Conservation (phyloP, 2,113 vertebrate genomes). For the Sarotherodon lohbergeri region DNA sequence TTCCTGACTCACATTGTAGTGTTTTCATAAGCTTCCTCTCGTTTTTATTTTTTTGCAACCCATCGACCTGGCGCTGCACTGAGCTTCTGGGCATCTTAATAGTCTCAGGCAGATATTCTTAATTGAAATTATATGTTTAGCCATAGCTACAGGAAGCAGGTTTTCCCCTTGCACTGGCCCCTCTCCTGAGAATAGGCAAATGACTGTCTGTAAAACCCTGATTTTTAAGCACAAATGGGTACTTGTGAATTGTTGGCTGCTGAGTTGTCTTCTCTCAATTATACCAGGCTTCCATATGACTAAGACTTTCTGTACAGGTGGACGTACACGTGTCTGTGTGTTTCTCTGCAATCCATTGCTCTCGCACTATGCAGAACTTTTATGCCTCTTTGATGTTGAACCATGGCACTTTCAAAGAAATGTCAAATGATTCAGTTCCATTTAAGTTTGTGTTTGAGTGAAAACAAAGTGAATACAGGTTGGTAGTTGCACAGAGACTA, state of each 20-base stretch:
- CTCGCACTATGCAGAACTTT: neutral
- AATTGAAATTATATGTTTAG: slow-evolving; percentile 49
- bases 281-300: neutral
- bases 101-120: slow-evolving; percentile 15
- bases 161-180: neutral
- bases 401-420: slow-evolving; percentile 5
- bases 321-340: neutral
- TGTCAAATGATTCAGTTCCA: neutral
- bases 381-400: slow-evolving; percentile 16
- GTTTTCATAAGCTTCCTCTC: neutral
- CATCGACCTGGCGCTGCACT: neutral
- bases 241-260: neutral
- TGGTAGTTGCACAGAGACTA: neutral
- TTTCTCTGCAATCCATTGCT: neutral
- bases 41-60: slow-evolving; percentile 1
- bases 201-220: neutral
- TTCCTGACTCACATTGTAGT: neutral
- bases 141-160: neutral
- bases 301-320: neutral
- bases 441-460: neutral
- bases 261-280: neutral
- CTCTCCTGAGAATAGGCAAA: neutral
- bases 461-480: neutral
- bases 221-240: neutral
- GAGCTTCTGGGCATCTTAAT: slow-evolving; percentile 18